Percentiles rank a stretch among this genome's conserved stretches.
Conservation (phyloP, 2,888 invertebrate genomes). For the Euproctis similis region DNA sequence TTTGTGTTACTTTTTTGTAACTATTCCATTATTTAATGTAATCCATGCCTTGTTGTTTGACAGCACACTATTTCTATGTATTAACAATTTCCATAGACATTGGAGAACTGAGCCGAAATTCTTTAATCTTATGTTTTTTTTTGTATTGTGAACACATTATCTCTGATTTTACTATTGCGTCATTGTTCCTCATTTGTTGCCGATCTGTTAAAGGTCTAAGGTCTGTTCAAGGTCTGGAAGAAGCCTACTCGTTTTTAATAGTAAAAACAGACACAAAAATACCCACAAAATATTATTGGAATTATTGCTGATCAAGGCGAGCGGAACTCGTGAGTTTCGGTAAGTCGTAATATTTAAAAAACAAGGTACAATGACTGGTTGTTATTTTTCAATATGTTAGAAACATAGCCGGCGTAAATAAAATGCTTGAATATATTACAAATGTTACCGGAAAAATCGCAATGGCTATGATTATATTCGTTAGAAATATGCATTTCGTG, state of each 20-base stretch:
- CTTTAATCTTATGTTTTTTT: no score
- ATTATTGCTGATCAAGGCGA: constrained; percentile 24
- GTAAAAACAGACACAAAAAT: constrained; percentile 33
- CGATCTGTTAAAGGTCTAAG: constrained; percentile 73
- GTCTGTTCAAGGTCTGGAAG: no score
- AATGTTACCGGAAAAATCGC: no score
- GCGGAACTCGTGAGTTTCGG: no score
- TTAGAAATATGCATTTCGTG: no score
- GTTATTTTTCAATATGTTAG: no score
- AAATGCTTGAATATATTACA: no score
- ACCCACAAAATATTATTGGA: constrained; percentile 26
- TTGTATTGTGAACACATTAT: constrained; percentile 30
- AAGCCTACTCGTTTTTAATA: constrained; percentile 31
- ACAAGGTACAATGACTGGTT: no score
- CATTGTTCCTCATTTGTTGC: constrained; percentile 53
- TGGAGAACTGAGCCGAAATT: no score
- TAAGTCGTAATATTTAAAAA: no score
- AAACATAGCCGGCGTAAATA: no score
- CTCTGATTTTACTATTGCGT: constrained; percentile 47
- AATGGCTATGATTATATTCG: no score
- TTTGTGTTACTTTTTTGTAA: constrained; percentile 23
- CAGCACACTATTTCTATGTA: constrained; percentile 20
- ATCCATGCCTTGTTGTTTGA: constrained; percentile 16
- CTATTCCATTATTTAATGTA: constrained; percentile 21
- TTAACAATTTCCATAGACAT: constrained; percentile 6